phyloP scores from a whole-genome alignment of 2,113 vertebrate species.

The Larimichthys polyactis region DNA sequence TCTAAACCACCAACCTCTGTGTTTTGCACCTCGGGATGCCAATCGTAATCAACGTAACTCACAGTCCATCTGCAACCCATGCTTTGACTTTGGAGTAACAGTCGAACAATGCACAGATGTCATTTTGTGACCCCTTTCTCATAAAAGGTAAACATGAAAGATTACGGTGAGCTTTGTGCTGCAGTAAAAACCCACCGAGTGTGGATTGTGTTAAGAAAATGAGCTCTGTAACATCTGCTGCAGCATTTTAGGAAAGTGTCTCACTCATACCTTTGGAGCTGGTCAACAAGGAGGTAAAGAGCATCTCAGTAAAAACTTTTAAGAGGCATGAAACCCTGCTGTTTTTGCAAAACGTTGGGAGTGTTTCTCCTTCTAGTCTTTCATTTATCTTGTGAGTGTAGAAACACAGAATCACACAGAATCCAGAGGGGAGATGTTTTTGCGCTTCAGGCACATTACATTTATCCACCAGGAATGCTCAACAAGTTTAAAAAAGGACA shows the following conservation, averaged over 20 bases:
- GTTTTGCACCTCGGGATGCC: slow-evolving; percentile 30
- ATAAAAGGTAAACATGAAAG: slow-evolving; percentile 55
- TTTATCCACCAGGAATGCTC: no score
- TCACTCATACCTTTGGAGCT: slow-evolving; percentile 12
- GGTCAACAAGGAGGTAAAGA: slow-evolving; percentile 33
- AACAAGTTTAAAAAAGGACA: no score
- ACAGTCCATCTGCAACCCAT: slow-evolving; percentile 36
- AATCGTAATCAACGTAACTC: slow-evolving; percentile 21
- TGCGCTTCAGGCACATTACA: background rate
- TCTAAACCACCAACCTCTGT: slow-evolving; percentile 32
- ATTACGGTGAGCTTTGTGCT: slow-evolving; percentile 24
- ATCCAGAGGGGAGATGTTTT: slow-evolving; percentile 7
- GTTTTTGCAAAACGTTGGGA: slow-evolving; percentile 8
- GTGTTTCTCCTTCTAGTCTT: slow-evolving; percentile 26
- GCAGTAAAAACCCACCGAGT: slow-evolving; percentile 45
- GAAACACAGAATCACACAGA: slow-evolving; percentile 9
- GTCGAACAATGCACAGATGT: slow-evolving; percentile 37
- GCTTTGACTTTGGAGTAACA: slow-evolving; percentile 43
- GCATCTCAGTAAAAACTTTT: slow-evolving; percentile 43
- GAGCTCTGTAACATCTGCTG: slow-evolving; percentile 62
- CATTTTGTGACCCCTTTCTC: slow-evolving; percentile 31
- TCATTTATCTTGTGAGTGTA: slow-evolving; percentile 19
- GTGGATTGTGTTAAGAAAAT: slow-evolving; percentile 55
- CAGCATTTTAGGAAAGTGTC: slow-evolving; percentile 37
- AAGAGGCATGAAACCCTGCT: slow-evolving; percentile 19